Base-by-base conservation (phyloP, 2,797 vertebrate species). In the Mionectes olivaceus region DNA sequence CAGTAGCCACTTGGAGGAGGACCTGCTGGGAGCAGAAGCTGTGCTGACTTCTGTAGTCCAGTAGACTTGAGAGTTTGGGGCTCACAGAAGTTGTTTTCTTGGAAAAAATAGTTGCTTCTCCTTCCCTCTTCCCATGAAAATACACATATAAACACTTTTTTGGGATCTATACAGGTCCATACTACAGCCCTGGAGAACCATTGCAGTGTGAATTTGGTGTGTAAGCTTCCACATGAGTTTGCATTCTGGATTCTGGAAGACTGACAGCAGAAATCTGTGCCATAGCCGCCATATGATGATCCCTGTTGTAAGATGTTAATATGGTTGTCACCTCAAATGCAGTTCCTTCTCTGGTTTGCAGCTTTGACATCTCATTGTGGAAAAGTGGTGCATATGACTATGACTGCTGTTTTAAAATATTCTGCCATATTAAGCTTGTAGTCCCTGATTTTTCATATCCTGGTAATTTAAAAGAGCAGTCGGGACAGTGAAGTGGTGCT, bases 231-330 rank as follows among this genome's bases (percentile, higher is more conserved):
- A 1, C 17, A 19, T 3, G 9, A 35, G 3, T 49, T 83, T 59
- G 41, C 18, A 41, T 28, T 43, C 47, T 10, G 11, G 47, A 9
- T 22, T 57, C 7, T 27, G 56, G 19, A 67, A 63, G 9, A 25
- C 13, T 18, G 35, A 67, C 43, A 84, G 74, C 69, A 52, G 49
- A 19, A 41, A 25, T 25, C 22, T 8, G 0, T 74, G 56, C 35
- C 60, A 15, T 14, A 64, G 56, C n/a, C 30, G 56, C n/a, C 30
- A 2, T 14, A 11, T 1, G 0, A 21, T 2, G 0, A 7, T 74
- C 32, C 19, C 5, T 52, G 1, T 47, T 1, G 11, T 30, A 71
- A 33, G 10, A 15, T 64, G 37, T 67, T 47, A 3, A 0, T 50
- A 3, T 14, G 37, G 44, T 13, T 69, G 37, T 53, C 4, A 2